A percentile compares a stretch with the other conserved stretches of the same genome.
These are phyloP conservation scores for Conopomorpha cramerella DNA, from an alignment of 1,140 invertebrate genomes.

Conservation along the genomic window DNA sequence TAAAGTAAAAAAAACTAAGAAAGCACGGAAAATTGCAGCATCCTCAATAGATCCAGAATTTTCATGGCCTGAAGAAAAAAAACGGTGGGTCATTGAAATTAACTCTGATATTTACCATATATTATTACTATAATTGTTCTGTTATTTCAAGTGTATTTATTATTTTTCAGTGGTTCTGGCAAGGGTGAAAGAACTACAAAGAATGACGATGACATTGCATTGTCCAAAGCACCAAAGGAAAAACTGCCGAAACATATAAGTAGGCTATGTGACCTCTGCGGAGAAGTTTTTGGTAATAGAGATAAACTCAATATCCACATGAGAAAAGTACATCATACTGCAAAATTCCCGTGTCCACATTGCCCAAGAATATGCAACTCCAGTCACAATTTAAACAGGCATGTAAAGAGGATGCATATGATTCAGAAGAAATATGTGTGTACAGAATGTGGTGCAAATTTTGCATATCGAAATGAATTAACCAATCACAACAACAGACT, in stretches of 20 bases:
- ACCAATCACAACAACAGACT: constrained; percentile 33
- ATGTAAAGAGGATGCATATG: constrained; percentile 40
- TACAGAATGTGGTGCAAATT: constrained; percentile 31
- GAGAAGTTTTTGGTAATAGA: constrained; percentile 25
- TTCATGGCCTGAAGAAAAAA: not conserved
- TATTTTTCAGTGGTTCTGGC: no score
- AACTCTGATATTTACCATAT: no score
- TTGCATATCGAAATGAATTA: constrained; percentile 44
- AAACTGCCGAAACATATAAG: not conserved
- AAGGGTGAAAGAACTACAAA: no score
- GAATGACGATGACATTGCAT: no score
- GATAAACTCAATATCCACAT: constrained; percentile 27
- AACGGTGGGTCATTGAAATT: no score
- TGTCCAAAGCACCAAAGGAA: no score
- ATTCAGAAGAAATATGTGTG: constrained; percentile 40
- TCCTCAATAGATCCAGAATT: constrained; percentile 13
- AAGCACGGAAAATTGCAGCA: constrained; percentile 17
- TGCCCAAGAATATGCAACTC: constrained; percentile 32
- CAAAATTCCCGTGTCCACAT: constrained; percentile 24
- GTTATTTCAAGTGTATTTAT: no score
- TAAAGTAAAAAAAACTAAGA: constrained; percentile 13
- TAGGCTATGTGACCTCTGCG: constrained; percentile 43
- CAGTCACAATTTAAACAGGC: constrained; percentile 38
- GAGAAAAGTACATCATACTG: constrained; percentile 23
- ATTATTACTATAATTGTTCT: no score